Conservation (phyloP, 1,140 invertebrate genomes). For the Trachymyrmex cornetzi region DNA sequence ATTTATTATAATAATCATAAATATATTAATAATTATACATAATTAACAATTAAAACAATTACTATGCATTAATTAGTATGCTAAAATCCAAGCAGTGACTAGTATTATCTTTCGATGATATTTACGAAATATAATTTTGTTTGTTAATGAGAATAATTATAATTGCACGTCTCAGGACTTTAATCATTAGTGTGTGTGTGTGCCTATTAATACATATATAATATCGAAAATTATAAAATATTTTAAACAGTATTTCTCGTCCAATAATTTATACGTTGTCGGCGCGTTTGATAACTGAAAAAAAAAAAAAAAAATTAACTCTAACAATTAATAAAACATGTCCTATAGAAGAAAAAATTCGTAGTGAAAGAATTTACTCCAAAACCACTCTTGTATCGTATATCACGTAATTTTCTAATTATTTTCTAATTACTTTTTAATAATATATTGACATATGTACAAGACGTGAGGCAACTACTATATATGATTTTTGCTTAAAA, state of each 20-base stretch:
- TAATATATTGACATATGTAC: conserved; percentile 31
- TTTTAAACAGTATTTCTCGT: neutral
- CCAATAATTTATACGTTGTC: conserved; percentile 1
- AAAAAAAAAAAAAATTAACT: conserved; percentile 1
- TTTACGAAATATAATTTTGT: conserved; percentile 1
- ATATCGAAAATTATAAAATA: conserved; percentile 5
- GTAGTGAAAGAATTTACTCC: neutral
- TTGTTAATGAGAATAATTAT: neutral
- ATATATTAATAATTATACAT: conserved; percentile 30
- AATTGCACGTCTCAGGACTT: conserved; percentile 11
- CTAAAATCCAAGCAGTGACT: conserved; percentile 18
- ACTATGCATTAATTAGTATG: conserved; percentile 7
- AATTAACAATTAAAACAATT: conserved; percentile 8
- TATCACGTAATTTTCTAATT: conserved; percentile 8
- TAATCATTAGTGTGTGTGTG: conserved; percentile 1
- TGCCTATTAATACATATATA: neutral
- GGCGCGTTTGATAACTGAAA: neutral
- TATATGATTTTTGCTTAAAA: conserved; percentile 58
- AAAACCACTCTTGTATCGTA: neutral
- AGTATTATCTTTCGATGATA: conserved; percentile 30
- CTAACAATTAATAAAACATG: neutral
- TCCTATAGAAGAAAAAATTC: conserved; percentile 1
- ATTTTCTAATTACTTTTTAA: conserved; percentile 23
- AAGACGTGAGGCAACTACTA: conserved; percentile 30
- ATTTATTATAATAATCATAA: conserved; percentile 13